Percentiles rank a stretch among this genome's conserved stretches.
Evolutionary conservation across 2,797 vertebrate genomes (phyloP).

Genomic region (Phyllotis vaccarum): DNA sequence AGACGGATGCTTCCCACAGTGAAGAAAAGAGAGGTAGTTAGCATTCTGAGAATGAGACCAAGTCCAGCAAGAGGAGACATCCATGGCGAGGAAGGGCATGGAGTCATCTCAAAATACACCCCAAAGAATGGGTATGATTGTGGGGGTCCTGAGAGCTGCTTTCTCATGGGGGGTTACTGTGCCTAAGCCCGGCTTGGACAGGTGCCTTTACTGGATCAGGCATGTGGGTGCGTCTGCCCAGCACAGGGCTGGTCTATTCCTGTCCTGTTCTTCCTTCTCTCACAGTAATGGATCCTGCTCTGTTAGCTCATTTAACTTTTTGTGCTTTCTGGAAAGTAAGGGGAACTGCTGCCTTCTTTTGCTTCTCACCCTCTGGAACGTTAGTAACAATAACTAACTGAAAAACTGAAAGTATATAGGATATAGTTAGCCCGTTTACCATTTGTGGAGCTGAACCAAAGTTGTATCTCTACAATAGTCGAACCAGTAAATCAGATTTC

Average conservation of each 20-base stretch:
- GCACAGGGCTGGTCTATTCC: neutral
- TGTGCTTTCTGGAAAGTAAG: neutral
- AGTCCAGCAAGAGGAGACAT: neutral
- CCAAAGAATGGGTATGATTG: neutral
- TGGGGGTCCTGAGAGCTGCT: neutral
- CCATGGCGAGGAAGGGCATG: too few species aligned
- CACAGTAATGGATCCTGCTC: neutral
- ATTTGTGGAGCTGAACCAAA: neutral
- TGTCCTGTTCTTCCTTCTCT: accelerated
- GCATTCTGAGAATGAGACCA: neutral
- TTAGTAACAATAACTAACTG: neutral
- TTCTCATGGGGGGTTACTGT: neutral
- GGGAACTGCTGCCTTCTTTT: neutral
- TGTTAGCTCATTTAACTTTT: neutral
- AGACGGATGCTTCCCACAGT: neutral
- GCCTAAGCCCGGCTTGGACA: neutral
- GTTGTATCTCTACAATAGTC: neutral
- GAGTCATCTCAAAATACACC: neutral
- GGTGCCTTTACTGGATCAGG: neutral
- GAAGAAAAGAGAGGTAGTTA: neutral
- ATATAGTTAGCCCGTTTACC: neutral
- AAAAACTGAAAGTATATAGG: neutral
- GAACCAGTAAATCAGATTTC: neutral
- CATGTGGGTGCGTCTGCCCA: neutral
- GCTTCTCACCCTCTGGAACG: neutral